A percentile compares a stretch with the other conserved stretches of the same genome.
These are phyloP conservation scores for Hemiscyllium ocellatum DNA, from an alignment of 2,113 vertebrate species.

Conservation along the genomic window DNA sequence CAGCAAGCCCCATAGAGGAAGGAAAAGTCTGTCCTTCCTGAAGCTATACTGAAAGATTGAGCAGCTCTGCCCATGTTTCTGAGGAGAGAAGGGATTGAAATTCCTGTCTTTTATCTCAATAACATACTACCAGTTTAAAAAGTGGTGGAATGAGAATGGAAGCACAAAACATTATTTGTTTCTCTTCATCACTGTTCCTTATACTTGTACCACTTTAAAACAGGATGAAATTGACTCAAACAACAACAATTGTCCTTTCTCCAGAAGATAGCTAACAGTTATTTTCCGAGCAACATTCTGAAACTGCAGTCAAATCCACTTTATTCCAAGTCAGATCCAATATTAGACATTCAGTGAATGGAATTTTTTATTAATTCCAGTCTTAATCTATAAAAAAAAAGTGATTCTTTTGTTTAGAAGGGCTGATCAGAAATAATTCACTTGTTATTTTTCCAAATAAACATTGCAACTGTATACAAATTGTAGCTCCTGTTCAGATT, in stretches of 20 bases:
- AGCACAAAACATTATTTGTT: no score
- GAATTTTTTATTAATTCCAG: neutral
- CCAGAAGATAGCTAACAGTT: neutral
- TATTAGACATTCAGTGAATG: neutral
- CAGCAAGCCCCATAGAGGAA: no score
- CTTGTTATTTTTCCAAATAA: neutral
- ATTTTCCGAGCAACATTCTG: neutral
- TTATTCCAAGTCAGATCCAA: neutral
- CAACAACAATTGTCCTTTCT: neutral
- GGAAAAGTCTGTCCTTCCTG: no score
- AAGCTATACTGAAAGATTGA: no score
- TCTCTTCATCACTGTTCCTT: neutral
- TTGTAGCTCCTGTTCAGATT: neutral
- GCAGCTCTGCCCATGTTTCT: no score
- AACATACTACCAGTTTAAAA: no score
- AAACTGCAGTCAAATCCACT: neutral
- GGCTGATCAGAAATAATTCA: neutral
- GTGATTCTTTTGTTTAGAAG: neutral
- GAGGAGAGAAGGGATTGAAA: no score
- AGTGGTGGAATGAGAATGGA: no score
- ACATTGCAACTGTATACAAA: no score
- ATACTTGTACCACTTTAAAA: neutral
- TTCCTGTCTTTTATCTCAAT: no score
- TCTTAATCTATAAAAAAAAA: neutral
- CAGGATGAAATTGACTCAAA: neutral